Evolutionary conservation across 2,113 vertebrate genomes (phyloP), one percentile per base, ranked within the genome.

Genomic region (Myocastor coypus): DNA sequence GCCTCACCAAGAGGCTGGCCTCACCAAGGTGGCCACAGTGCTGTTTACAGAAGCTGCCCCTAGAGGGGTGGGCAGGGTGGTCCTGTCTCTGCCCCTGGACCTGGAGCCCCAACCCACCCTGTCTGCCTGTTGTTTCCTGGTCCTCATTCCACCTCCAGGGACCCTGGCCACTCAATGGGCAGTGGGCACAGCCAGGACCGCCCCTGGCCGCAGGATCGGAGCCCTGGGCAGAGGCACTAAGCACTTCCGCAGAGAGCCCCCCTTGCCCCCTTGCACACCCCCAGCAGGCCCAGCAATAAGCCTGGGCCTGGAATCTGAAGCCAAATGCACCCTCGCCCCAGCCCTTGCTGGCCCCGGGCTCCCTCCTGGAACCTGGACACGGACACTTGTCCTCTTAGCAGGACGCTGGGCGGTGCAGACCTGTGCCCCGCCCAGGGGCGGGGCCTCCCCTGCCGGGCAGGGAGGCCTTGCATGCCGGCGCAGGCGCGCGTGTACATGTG

Each of bases 1-100:
- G 94, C 96, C 96, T 97, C n/a, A n/a, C n/a, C n/a, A n/a, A n/a
- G n/a, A n/a, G n/a, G 97, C 96, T 92, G 95, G 93, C 37, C 46
- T 42, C 16, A 1, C 73, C n/a, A 6, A 13, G 87, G 87, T 50
- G 91, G 61, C 91, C 91, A 16, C 75, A 55, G 32, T 20, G 77
- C 50, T 34, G 50, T 80, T 80, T 80, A 80, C 77, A 80, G 77
- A 80, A 55, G 32, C 30, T 11, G 50, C 30, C 77, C 28, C 2
- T 57, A 16, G 1, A 46, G 69, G 81, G 12, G 19, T 12, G 59
- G 24, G 83, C 37, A 80, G 86, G 77, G 37, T 63, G 0, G 3
- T 52, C 46, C 80, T 66, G 37, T 63, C 78, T 90, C 94, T 83
- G 61, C 26, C 87, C 75, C 82, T 46, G 83, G 73, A 34, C 55